Conservation (phyloP, 2,797 vertebrate species). For the Gadopsis bispinosus region DNA sequence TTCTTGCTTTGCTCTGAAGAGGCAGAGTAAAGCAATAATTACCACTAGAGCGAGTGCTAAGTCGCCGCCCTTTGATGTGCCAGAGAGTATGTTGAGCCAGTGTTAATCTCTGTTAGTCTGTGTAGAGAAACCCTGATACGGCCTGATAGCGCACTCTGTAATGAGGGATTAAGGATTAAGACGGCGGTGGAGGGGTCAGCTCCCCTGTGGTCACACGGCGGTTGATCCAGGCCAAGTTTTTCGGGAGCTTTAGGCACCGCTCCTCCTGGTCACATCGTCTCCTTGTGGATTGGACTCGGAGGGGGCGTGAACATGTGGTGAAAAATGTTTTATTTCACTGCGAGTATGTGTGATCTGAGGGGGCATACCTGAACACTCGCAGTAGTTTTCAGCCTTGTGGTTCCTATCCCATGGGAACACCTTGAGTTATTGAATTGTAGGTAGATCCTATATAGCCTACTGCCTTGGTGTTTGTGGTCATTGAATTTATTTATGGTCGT, state of each 20-base stretch:
- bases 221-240: conserved; percentile 63
- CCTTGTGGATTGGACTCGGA: background rate
- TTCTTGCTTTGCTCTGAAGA: conserved; percentile 60
- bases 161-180: conserved; percentile 81
- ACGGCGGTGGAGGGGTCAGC: conserved; percentile 68
- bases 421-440: conserved; percentile 56
- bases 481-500: conserved; percentile 68
- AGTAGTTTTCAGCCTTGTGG: conserved; percentile 18
- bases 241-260: conserved; percentile 12
- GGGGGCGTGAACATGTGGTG: conserved; percentile 3
- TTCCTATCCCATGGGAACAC: conserved; percentile 13
- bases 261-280: conserved; percentile 7
- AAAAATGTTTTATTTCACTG: conserved; percentile 16
- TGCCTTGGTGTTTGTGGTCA: conserved; percentile 54
- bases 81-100: conserved; percentile 73
- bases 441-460: conserved; percentile 39
- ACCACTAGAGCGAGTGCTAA: conserved; percentile 68
- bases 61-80: conserved; percentile 76
- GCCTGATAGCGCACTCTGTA: conserved; percentile 71
- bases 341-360: conserved; percentile 1
- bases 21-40: conserved; percentile 76
- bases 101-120: conserved; percentile 80
- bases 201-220: conserved; percentile 61
- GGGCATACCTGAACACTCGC: background rate
- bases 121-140: conserved; percentile 72